These are phyloP conservation scores for Oostethus manadensis DNA, from an alignment of 2,113 vertebrate genomes.

Conservation along the genomic window DNA sequence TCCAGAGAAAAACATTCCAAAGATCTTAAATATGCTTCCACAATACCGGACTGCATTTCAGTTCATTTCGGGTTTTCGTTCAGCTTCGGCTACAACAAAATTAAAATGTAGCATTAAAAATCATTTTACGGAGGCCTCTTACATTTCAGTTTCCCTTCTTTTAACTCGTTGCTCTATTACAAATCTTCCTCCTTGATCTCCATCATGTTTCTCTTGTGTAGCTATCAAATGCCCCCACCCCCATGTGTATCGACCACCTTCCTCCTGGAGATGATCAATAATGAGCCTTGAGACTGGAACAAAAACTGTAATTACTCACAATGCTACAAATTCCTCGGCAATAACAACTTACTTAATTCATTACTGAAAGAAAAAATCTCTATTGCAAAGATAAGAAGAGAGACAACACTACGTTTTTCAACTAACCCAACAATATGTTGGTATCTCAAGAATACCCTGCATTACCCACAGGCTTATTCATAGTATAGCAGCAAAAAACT, in stretches of 20 bases:
- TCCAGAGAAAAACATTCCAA: neutral
- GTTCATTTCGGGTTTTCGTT: too few species aligned
- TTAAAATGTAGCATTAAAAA: too few species aligned
- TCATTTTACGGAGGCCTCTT: too few species aligned
- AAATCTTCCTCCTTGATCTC: slow-evolving; percentile 57
- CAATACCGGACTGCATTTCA: neutral
- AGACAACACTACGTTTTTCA: neutral
- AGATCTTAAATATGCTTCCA: slow-evolving; percentile 14
- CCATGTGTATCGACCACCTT: slow-evolving; percentile 67
- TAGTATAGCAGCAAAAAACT: neutral
- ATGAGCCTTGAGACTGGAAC: slow-evolving; percentile 62
- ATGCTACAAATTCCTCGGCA: slow-evolving; percentile 61
- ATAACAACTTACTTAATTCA: slow-evolving; percentile 65
- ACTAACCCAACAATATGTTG: neutral
- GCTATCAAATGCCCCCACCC: slow-evolving; percentile 63
- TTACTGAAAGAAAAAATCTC: slow-evolving; percentile 48
- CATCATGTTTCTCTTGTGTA: slow-evolving; percentile 70
- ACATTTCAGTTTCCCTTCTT: slow-evolving; percentile 44
- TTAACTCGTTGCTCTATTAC: slow-evolving; percentile 59
- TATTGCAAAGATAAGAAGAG: slow-evolving; percentile 1
- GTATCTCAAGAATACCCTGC: too few species aligned
- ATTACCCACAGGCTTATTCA: neutral
- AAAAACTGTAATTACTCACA: slow-evolving; percentile 76
- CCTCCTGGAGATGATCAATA: slow-evolving; percentile 72
- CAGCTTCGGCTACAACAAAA: too few species aligned